Conservation (phyloP, 2,797 vertebrate species). For the Craterocephalus amniculus region DNA sequence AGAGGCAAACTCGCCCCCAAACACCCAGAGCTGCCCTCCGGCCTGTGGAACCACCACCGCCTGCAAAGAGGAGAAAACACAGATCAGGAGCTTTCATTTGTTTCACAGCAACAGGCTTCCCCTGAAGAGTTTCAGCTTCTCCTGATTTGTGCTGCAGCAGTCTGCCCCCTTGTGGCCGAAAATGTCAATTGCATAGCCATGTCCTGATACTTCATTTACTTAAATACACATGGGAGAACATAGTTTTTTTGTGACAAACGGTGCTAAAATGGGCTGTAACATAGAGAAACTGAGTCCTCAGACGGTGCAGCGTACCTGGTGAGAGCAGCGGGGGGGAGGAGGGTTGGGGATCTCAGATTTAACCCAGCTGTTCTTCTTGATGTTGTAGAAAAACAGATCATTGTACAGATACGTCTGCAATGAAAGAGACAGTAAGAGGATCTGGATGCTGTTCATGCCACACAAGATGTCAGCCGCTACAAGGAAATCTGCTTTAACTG, state of each 20-base stretch:
- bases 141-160: not conserved
- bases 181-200: constrained; percentile 9
- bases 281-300: not conserved
- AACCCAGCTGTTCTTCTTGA: constrained; percentile 92
- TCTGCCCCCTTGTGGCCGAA: constrained; percentile 53
- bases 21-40: constrained; percentile 96
- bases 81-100: constrained; percentile 14
- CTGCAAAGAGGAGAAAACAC: constrained; percentile 67
- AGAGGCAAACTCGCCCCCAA: constrained; percentile 96
- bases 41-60: constrained; percentile 90
- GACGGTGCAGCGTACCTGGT: constrained; percentile 85
- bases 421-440: not conserved
- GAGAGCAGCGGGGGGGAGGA: constrained; percentile 91
- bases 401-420: constrained; percentile 92
- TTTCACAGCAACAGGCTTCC: constrained; percentile 5
- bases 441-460: not conserved
- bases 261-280: too few species aligned
- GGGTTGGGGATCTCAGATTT: constrained; percentile 91
- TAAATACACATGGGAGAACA: not conserved
- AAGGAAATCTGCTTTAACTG: not conserved
- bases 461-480: accelerated
- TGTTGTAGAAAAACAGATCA: constrained; percentile 91
- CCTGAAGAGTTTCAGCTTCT: constrained; percentile 2
- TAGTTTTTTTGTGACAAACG: not conserved
- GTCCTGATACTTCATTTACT: not conserved